These are phyloP conservation scores for Pheosia tremula DNA, from an alignment of 2,888 invertebrate genomes.

Conservation along the genomic window DNA sequence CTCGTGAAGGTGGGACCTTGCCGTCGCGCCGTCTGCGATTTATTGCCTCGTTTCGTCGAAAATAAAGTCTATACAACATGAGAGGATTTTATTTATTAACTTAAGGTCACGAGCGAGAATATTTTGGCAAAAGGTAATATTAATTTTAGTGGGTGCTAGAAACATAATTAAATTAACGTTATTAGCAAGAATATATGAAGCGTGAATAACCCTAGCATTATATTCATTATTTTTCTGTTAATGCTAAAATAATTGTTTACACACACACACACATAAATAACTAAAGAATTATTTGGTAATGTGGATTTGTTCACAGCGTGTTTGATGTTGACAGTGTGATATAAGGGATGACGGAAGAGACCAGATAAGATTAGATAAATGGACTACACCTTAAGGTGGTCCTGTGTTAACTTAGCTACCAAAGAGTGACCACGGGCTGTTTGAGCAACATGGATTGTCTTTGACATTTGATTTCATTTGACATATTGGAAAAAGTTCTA, in stretches of 20 bases:
- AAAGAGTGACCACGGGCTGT: not conserved
- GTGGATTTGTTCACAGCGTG: no score
- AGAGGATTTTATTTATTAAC: conserved; percentile 32
- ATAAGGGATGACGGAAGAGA: not conserved
- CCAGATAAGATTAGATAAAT: not conserved
- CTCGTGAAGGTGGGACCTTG: conserved; percentile 42
- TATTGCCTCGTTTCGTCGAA: conserved; percentile 59
- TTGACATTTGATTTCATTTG: conserved; percentile 19
- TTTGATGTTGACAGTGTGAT: no score
- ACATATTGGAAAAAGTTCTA: conserved; percentile 15
- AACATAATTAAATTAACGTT: no score
- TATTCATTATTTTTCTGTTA: no score
- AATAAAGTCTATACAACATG: conserved; percentile 52
- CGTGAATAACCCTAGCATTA: no score
- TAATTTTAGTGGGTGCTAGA: no score
- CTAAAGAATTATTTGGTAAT: no score
- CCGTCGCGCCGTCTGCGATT: conserved; percentile 51
- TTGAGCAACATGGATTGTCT: conserved; percentile 5
- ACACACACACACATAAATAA: no score
- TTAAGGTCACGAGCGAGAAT: not conserved
- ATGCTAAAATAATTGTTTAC: no score
- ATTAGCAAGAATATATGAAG: no score
- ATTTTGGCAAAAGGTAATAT: no score
- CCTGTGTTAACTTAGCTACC: not conserved
- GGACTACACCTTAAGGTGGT: not conserved